Conservation (phyloP, 2,888 invertebrate genomes). For the Aleiodes leptofemur region DNA sequence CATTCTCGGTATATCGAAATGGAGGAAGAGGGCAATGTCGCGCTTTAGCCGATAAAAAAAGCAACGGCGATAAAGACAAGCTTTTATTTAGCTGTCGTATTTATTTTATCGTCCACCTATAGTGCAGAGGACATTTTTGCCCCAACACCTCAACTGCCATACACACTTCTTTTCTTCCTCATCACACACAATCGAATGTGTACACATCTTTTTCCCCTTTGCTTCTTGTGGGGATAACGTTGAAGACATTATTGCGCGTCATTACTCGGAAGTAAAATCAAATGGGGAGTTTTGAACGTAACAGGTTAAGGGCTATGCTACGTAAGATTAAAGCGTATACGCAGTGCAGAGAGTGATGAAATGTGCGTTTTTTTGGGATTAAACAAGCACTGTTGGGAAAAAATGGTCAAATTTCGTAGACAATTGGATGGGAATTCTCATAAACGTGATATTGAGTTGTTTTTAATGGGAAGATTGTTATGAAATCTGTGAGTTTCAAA, state of each 20-base stretch:
- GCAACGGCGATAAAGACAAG: constrained; percentile 56
- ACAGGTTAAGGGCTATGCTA: constrained; percentile 13
- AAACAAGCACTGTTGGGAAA: too few species aligned
- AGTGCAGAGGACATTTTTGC: constrained; percentile 24
- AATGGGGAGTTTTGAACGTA: constrained; percentile 1
- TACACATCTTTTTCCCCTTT: constrained; percentile 12
- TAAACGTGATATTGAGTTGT: too few species aligned
- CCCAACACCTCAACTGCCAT: constrained; percentile 25
- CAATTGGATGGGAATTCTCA: too few species aligned
- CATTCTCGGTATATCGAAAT: constrained; percentile 14
- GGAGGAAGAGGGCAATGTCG: constrained; percentile 38
- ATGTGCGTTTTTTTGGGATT: too few species aligned
- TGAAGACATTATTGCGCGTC: constrained; percentile 50
- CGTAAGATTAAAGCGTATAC: too few species aligned
- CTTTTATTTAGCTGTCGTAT: constrained; percentile 58
- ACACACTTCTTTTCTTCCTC: constrained; percentile 24
- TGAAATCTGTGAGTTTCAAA: too few species aligned
- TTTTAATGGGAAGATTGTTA: too few species aligned
- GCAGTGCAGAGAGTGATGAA: too few species aligned
- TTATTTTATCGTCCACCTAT: constrained; percentile 53
- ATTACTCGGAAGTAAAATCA: constrained; percentile 41
- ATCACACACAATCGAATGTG: constrained; percentile 30
- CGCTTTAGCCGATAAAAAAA: constrained; percentile 54
- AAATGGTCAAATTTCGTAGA: too few species aligned
- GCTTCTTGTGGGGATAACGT: constrained; percentile 37